These are phyloP conservation scores for Cabera pusaria DNA, from an alignment of 2,888 invertebrate species.

Conservation along the genomic window DNA sequence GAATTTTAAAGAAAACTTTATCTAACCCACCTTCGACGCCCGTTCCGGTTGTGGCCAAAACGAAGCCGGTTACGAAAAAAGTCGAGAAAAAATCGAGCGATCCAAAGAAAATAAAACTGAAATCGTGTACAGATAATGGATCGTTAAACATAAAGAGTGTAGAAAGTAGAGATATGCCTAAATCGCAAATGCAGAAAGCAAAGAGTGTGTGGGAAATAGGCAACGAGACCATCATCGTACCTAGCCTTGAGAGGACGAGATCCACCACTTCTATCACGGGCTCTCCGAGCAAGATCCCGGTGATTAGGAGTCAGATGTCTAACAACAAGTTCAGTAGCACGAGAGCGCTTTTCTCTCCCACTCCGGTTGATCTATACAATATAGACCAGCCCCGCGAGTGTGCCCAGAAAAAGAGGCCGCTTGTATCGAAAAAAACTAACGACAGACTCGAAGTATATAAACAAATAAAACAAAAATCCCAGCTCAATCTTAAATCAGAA, in stretches of 20 bases:
- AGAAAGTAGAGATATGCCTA: constrained; percentile 61
- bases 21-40: constrained; percentile 79
- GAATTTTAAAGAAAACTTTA: constrained; percentile 80
- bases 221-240: constrained; percentile 59
- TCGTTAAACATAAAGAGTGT: constrained; percentile 66
- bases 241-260: constrained; percentile 73
- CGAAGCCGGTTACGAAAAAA: constrained; percentile 69
- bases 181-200: constrained; percentile 76
- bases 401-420: constrained; percentile 76
- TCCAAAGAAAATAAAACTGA: constrained; percentile 70
- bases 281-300: constrained; percentile 85
- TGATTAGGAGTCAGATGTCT: constrained; percentile 81
- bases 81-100: constrained; percentile 67
- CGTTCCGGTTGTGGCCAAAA: constrained; percentile 74
- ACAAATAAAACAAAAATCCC: constrained; percentile 77
- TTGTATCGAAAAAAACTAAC: constrained; percentile 55
- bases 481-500: constrained; percentile 68
- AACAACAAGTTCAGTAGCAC: constrained; percentile 77
- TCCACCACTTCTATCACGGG: constrained; percentile 81
- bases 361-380: constrained; percentile 81
- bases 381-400: constrained; percentile 82
- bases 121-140: constrained; percentile 62
- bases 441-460: constrained; percentile 65
- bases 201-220: constrained; percentile 82
- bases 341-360: constrained; percentile 81